Base-by-base conservation (phyloP, 2,113 vertebrate genomes). In the Paradisaea rubra region DNA sequence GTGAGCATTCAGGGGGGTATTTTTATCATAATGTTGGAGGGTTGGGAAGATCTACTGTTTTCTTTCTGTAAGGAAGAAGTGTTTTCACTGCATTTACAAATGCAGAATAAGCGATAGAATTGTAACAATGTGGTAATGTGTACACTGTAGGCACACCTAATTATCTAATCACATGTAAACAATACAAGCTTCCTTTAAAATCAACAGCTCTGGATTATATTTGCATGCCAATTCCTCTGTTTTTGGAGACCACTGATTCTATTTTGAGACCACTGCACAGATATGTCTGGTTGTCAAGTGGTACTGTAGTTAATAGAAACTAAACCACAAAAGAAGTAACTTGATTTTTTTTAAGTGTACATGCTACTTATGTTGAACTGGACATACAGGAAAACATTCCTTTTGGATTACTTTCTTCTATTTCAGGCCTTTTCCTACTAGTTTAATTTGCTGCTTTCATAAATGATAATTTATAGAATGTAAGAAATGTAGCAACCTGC, bases 401-500 rank as follows among this genome's bases (percentile, higher is more conserved):
- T 83, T 97, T 97, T 97, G 97, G 96, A 98, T 97, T 97, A 97
- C 96, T 98, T 98, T 97, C 97, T 98, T 98, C 97, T 98, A 96
- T 98, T 97, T 97, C 97, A 98, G 97, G 97, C 98, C 98, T 97
- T 97, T 98, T 98, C 97, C 95, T 98, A 97, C 96, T 98, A 98
- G 96, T 98, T 98, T 94, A 97, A 96, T 97, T 97, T 98, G 98
- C 98, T 98, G 98, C 98, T 98, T 97, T 98, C 97, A 97, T 96
- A 97, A 97, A 97, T 97, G 95, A 94, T 98, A 97, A 97, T 97
- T 97, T 98, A 98, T 98, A 98, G 97, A 98, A 98, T 97, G 97
- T 97, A 98, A 98, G 98, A 98, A 98, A 98, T 98, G 98, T 98
- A 98, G 98, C 98, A 98, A 98, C 97, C 97, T 98, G 97, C 97